Percentiles rank a stretch among this genome's conserved stretches.
Conservation (phyloP, 2,888 invertebrate species). For the Torymus aiolomorphi region DNA sequence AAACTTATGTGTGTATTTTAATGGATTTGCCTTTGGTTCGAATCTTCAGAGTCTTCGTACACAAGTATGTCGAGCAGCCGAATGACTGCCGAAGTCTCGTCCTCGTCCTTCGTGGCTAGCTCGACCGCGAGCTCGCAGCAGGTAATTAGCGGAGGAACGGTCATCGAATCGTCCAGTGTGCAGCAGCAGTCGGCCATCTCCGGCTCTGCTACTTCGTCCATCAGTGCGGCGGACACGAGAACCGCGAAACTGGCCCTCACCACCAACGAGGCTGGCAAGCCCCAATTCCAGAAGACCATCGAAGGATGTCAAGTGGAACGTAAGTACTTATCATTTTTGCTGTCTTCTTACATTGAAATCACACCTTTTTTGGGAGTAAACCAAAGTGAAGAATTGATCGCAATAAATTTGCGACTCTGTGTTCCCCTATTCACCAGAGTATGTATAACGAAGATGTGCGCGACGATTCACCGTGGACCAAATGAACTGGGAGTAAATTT, state of each 20-base stretch:
- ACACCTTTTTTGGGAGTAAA: no score
- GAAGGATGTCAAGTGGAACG: slow-evolving; percentile 88
- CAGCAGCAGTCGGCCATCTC: slow-evolving; percentile 62
- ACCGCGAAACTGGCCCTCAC: slow-evolving; percentile 63
- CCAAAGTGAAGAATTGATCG: no score
- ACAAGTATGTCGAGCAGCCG: slow-evolving; percentile 73
- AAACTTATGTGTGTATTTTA: no score
- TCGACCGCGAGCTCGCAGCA: slow-evolving; percentile 35
- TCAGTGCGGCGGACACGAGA: slow-evolving; percentile 60
- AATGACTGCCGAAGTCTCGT: slow-evolving; percentile 61
- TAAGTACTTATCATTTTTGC: slow-evolving; percentile 77
- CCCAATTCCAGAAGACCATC: slow-evolving; percentile 84
- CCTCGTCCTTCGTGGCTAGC: slow-evolving; percentile 41
- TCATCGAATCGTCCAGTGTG: slow-evolving; percentile 15
- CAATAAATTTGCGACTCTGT: no score
- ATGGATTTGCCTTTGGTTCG: no score
- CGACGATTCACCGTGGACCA: no score
- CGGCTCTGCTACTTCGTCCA: slow-evolving; percentile 60
- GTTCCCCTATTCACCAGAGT: no score
- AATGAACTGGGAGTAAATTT: no score
- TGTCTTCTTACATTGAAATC: not conserved
- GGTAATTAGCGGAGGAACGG: not conserved
- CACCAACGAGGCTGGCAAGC: slow-evolving; percentile 78
- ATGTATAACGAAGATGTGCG: no score
- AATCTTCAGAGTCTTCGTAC: slow-evolving; percentile 67